phyloP scores from a whole-genome alignment of 2,888 invertebrate species.

The Epinotia bilunana region DNA sequence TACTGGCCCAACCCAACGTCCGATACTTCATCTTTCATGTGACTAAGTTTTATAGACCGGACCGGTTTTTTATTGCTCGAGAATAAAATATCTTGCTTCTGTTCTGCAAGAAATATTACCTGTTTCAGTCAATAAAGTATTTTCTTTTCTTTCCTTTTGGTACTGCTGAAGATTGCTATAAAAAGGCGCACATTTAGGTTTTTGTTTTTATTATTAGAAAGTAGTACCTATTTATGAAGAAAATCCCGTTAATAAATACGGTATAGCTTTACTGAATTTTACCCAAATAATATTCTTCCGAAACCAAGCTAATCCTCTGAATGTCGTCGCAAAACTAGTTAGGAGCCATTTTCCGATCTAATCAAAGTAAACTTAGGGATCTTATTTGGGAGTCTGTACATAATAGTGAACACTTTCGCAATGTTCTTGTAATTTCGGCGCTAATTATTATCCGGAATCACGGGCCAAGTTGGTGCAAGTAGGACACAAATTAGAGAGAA shows the following conservation, averaged over 20 bases:
- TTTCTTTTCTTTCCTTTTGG: slow-evolving; percentile 9
- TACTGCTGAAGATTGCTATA: not conserved
- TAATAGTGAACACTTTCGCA: slow-evolving; percentile 12
- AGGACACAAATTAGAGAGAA: slow-evolving; percentile 29
- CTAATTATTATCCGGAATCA: slow-evolving; percentile 35
- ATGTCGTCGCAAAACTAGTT: not conserved
- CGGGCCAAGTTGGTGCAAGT: slow-evolving; percentile 28
- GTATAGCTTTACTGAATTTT: not conserved
- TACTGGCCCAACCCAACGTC: slow-evolving; percentile 8
- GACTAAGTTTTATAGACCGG: slow-evolving; percentile 43
- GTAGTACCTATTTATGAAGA: not conserved
- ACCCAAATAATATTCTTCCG: not conserved
- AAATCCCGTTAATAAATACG: not conserved
- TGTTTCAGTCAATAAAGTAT: slow-evolving; percentile 26
- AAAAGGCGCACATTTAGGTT: not conserved
- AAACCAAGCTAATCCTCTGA: not conserved
- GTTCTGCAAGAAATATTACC: slow-evolving; percentile 40
- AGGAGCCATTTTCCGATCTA: not conserved
- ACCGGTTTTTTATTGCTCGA: slow-evolving; percentile 37
- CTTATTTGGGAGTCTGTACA: slow-evolving; percentile 14
- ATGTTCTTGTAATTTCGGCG: slow-evolving; percentile 23
- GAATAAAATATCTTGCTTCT: slow-evolving; percentile 41
- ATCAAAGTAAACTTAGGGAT: slow-evolving; percentile 17
- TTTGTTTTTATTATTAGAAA: not conserved
- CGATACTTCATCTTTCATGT: slow-evolving; percentile 43